These are phyloP conservation scores for Ceratosolen fusciceps DNA, from an alignment of 1,140 invertebrate species.

Conservation along the genomic window DNA sequence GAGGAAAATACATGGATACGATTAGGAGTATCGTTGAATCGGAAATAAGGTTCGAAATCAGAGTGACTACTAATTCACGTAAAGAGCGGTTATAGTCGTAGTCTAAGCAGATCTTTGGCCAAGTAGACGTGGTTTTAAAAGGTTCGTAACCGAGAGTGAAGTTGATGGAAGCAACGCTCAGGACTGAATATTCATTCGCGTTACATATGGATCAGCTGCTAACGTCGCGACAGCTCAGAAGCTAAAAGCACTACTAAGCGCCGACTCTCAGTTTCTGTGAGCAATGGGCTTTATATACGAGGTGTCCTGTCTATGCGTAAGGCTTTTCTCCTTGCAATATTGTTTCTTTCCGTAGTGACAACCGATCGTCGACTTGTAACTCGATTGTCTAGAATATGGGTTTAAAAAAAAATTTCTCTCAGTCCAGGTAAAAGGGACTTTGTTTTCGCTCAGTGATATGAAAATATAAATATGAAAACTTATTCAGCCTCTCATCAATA, in stretches of 20 bases:
- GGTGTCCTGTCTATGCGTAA: neutral
- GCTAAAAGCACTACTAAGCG: slow-evolving; percentile 50
- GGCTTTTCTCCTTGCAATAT: neutral
- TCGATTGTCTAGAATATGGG: neutral
- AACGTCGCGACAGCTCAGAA: slow-evolving; percentile 54
- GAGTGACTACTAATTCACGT: neutral
- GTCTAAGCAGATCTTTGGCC: neutral
- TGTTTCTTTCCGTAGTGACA: neutral
- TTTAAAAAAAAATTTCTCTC: neutral
- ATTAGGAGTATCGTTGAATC: neutral
- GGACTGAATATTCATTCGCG: slow-evolving; percentile 66
- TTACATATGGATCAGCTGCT: slow-evolving; percentile 70
- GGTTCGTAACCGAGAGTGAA: neutral
- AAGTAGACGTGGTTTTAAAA: slow-evolving; percentile 26
- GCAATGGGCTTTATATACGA: neutral
- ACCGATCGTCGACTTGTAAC: neutral
- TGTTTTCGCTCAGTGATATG: too few relatives aligned
- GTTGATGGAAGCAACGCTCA: neutral
- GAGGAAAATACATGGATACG: neutral
- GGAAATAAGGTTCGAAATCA: slow-evolving; percentile 6
- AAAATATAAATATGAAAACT: too few relatives aligned
- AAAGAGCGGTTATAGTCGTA: slow-evolving; percentile 5
- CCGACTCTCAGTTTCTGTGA: neutral
- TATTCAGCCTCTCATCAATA: too few relatives aligned
- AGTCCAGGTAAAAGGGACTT: too few relatives aligned